Conservation (phyloP, 2,888 invertebrate species). For the Eurois occulta region DNA sequence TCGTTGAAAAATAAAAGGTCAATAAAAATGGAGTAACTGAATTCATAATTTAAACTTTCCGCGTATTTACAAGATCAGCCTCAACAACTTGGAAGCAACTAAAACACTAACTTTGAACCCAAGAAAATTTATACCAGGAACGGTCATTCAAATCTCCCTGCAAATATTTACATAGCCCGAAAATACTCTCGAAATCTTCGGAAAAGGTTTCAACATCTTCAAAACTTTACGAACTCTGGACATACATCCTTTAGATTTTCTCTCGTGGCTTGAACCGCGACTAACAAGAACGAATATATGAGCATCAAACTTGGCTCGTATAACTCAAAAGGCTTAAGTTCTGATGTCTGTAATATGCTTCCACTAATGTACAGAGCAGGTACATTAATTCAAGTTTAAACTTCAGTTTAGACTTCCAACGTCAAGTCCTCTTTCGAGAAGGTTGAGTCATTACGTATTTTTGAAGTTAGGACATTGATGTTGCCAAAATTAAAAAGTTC, state of each 20-base stretch:
- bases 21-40: neutral
- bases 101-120: conserved; percentile 20
- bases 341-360: conserved; percentile 72
- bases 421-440: conserved; percentile 33
- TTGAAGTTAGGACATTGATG: conserved; percentile 39
- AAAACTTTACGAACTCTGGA: conserved; percentile 41
- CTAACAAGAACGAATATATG: conserved; percentile 70
- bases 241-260: conserved; percentile 34
- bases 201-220: conserved; percentile 32
- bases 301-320: conserved; percentile 81
- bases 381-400: conserved; percentile 68
- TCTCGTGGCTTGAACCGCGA: conserved; percentile 58
- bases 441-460: conserved; percentile 52
- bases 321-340: conserved; percentile 80
- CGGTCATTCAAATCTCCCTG: conserved; percentile 11
- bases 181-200: conserved; percentile 25
- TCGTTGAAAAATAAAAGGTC: neutral
- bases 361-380: conserved; percentile 65
- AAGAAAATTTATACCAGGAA: conserved; percentile 8
- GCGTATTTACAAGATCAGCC: neutral
- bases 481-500: conserved; percentile 9
- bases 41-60: conserved; percentile 2
- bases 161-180: conserved; percentile 27
- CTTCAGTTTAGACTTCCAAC: conserved; percentile 45
- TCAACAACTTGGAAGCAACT: conserved; percentile 10